phyloP scores from a whole-genome alignment of 2,888 invertebrate species.

The Syrista parreyssii region DNA sequence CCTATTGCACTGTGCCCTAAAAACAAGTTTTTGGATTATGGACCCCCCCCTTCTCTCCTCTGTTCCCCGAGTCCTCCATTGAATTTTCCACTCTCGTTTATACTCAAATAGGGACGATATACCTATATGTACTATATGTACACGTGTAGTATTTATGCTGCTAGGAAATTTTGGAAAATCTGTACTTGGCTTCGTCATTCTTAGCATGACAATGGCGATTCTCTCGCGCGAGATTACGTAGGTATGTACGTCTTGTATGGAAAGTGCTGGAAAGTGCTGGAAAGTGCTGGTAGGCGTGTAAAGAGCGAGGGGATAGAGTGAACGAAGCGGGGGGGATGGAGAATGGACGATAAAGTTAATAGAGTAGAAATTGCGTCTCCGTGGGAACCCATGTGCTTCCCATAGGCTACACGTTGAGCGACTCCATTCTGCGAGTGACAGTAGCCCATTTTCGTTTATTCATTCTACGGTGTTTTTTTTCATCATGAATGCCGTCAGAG shows the following conservation, averaged over 20 bases:
- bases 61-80: no score
- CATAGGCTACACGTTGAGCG: neutral
- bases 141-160: no score
- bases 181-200: neutral
- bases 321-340: neutral
- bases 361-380: neutral
- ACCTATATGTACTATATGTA: no score
- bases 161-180: no score
- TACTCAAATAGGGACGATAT: no score
- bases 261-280: neutral
- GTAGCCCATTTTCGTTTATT: neutral
- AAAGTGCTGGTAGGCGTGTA: neutral
- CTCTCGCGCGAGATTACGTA: neutral
- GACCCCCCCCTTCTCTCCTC: no score
- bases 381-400: no score
- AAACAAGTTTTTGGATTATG: neutral
- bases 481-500: neutral
- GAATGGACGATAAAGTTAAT: neutral
- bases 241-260: neutral
- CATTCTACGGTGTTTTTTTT: neutral
- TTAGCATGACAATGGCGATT: neutral
- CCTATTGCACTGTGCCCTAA: neutral
- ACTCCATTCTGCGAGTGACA: neutral
- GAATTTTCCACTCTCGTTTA: no score
- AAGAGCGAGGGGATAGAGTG: neutral